phyloP scores from a whole-genome alignment of 2,888 invertebrate genomes.

The Bedellia somnulentella region DNA sequence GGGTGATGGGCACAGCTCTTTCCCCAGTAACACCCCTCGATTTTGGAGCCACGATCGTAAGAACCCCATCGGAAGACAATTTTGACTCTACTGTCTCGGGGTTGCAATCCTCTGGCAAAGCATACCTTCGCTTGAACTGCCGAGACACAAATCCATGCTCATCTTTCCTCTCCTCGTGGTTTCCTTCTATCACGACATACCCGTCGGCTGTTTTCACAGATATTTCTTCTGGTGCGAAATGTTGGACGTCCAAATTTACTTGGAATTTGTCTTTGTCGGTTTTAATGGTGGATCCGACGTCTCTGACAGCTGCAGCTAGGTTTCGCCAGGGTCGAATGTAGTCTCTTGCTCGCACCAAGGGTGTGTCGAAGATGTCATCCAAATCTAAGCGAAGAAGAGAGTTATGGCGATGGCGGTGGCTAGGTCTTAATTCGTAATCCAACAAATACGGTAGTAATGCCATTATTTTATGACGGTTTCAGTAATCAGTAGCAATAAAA shows the following conservation, averaged over 20 bases:
- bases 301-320: conserved; percentile 32
- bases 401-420: conserved; percentile 28
- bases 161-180: conserved; percentile 77
- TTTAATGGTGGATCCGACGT: conserved; percentile 57
- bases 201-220: conserved; percentile 74
- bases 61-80: conserved; percentile 75
- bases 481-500: no score
- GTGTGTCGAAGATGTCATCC: conserved; percentile 38
- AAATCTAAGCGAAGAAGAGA: no score
- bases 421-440: conserved; percentile 27
- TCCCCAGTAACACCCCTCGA: conserved; percentile 28
- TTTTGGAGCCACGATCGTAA: conserved; percentile 68
- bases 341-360: conserved; percentile 20
- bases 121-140: conserved; percentile 74
- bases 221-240: conserved; percentile 77
- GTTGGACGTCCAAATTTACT: conserved; percentile 74
- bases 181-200: conserved; percentile 72
- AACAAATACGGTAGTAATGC: conserved; percentile 37
- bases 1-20: conserved; percentile 60
- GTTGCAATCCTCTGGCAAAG: conserved; percentile 73
- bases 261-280: conserved; percentile 63
- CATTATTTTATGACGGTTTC: no score
- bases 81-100: conserved; percentile 69
- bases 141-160: conserved; percentile 74
- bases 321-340: conserved; percentile 44